A percentile compares a stretch with the other conserved stretches of the same genome.
Evolutionary conservation across 2,888 invertebrate genomes (phyloP).

Genomic region (Dynastes tityus): DNA sequence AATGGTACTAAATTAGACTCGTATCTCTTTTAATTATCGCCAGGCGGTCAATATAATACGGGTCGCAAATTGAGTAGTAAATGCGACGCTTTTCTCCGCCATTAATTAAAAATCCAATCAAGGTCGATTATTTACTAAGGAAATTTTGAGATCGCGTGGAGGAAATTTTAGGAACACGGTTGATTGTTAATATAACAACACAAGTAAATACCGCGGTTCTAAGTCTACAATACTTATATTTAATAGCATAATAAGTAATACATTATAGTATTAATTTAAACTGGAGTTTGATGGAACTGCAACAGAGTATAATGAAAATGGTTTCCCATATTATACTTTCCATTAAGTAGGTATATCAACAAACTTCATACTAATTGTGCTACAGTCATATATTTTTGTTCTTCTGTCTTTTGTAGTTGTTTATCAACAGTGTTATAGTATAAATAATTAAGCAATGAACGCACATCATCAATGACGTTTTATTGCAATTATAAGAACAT

Average conservation of each 20-base stretch:
- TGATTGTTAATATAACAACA: background rate
- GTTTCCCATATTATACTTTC: background rate
- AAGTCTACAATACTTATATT: background rate
- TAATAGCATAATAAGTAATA: background rate
- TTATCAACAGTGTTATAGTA: no score
- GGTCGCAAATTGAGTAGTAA: conserved; percentile 38
- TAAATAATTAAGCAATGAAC: no score
- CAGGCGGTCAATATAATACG: conserved; percentile 12
- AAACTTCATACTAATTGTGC: no score
- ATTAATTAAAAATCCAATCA: conserved; percentile 54
- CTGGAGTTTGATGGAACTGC: background rate
- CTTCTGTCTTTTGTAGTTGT: no score
- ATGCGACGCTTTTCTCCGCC: conserved; percentile 30
- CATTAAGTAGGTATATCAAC: no score
- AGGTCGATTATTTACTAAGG: background rate
- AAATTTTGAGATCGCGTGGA: background rate
- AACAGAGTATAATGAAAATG: background rate
- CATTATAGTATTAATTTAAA: background rate
- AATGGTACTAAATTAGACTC: conserved; percentile 37
- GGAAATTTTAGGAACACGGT: background rate
- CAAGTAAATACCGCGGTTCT: background rate
- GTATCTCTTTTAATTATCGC: conserved; percentile 52
- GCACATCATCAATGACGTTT: no score
- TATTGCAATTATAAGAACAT: no score
- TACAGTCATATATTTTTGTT: no score